Evolutionary conservation across 2,888 invertebrate genomes (phyloP), one percentile per base, ranked within the genome.

Genomic region (Ophion ventricosus): DNA sequence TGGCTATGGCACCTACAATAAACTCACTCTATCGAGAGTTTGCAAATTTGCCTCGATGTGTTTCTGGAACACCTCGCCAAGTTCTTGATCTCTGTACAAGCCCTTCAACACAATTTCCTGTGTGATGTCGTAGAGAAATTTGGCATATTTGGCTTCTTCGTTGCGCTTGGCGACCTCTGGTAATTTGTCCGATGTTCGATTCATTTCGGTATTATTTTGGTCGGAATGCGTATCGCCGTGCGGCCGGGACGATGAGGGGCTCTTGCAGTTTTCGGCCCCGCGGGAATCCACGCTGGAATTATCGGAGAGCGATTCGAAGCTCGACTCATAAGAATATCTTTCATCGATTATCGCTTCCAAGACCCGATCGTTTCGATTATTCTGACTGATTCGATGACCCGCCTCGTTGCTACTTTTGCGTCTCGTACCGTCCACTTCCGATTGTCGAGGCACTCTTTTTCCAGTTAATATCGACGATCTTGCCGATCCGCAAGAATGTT

Each of bases 71-170:
- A 95, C 93, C 73, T 91, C 91, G 86, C 93, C 93, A 80, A 95
- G 93, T 85, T 95, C 94, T 70, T 93, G 92, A 87, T 95, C 94
- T 1, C 94, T 94, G 86, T 94, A 95, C 29, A 94, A 91, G 76
- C 94, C 94, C 88, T 94, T 94, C 54, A 92, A 90, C 66, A 95
- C 94, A 82, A 95, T 95, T 87, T 95, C 95, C 88, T 94, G 94
- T 0, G 95, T 95, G 56, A 95, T 94, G 26, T 94, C 93, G 69
- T 93, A 93, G 1, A 94, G 87, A 83, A 94, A 94, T 81, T 93
- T 92, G 0, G 93, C 90, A 74, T 94, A 94, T 57, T 91, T 89
- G 8, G 89, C 88, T 77, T 93, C 92, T 3, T 92, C 91, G 14
- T 85, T 80, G 54, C 66, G 40, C 85, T 86, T 67, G 26, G 20